phyloP scores from a whole-genome alignment of 2,888 invertebrate genomes.

The Cheiracanthium punctorium region DNA sequence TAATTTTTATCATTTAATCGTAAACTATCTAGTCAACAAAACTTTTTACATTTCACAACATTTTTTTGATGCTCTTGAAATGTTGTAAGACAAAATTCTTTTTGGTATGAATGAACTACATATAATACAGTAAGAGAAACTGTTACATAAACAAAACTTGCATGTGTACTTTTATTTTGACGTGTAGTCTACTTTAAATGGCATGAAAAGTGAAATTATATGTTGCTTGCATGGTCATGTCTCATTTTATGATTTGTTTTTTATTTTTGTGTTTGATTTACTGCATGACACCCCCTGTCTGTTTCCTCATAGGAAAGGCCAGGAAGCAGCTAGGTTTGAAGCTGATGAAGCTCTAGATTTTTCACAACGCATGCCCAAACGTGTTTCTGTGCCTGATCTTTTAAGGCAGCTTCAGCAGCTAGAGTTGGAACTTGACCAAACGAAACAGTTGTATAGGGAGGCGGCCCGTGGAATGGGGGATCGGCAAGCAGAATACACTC shows the following conservation, averaged over 20 bases:
- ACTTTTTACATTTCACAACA: too few relatives aligned
- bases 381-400: conserved; percentile 83
- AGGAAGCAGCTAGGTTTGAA: conserved; percentile 86
- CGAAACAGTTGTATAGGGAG: conserved; percentile 79
- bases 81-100: too few relatives aligned
- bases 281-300: conserved; percentile 28
- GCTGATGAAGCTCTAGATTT: conserved; percentile 81
- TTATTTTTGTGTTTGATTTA: conserved; percentile 13
- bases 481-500: conserved; percentile 89
- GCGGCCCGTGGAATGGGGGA: conserved; percentile 72
- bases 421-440: conserved; percentile 89
- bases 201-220: too few relatives aligned
- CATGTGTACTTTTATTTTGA: too few relatives aligned
- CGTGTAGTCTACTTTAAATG: too few relatives aligned
- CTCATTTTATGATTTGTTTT: conserved; percentile 12
- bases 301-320: conserved; percentile 83
- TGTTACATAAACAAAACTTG: too few relatives aligned
- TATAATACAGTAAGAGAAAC: too few relatives aligned
- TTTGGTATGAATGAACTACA: too few relatives aligned
- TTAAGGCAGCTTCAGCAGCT: conserved; percentile 89
- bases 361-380: conserved; percentile 60
- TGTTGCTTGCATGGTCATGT: neutral
- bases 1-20: too few relatives aligned
- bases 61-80: too few relatives aligned
- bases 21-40: too few relatives aligned